Evolutionary conservation across 2,113 vertebrate genomes (phyloP), one percentile per base, ranked within the genome.

Genomic region (Ammospiza caudacuta): DNA sequence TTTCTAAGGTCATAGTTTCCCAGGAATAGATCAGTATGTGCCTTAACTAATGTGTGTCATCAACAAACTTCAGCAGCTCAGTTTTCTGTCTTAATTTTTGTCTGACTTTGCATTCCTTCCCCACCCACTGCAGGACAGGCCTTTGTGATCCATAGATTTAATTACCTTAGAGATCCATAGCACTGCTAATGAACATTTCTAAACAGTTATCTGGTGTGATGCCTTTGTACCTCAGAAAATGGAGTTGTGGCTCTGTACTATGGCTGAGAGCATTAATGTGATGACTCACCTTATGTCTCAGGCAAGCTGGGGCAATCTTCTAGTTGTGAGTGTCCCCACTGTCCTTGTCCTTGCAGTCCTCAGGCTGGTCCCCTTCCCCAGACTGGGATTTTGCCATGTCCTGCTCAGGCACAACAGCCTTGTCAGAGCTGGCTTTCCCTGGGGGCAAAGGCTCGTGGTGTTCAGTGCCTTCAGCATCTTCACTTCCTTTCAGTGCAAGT

Each of bases 241-340:
- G 15, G 37, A 77, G 28, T 1, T 80, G 28, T 35, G 64, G 55
- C 24, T 33, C 72, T 77, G 24, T 19, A 7, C 44, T 31, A 15
- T 3, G 43, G 44, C 72, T 67, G 51, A 51, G 35, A 61, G n/a
- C 2, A 1, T n/a, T 35, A 58, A 49, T 2, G 7, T 31, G 57
- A 46, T 21, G 37, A 92, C 97, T 97, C 87, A 97, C 95, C 96
- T 96, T 83, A 64, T 58, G 24, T 51, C 41, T 80, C 73, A 79
- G 91, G 90, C 76, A 80, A 83, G 79, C 62, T 0, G 3, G 27
- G 67, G 52, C 77, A 57, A 44, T 58, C 39, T 84, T 31, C 90
- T 94, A 96, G 90, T 97, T 94, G 75, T 46, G 61, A 58, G 41
- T 14, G 41, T 84, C 77, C 37, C 77, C 86, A 20, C 31, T 82